Evolutionary conservation across 2,888 invertebrate genomes (phyloP), one percentile per base, ranked within the genome.

Genomic region (Vesta saturnalis): DNA sequence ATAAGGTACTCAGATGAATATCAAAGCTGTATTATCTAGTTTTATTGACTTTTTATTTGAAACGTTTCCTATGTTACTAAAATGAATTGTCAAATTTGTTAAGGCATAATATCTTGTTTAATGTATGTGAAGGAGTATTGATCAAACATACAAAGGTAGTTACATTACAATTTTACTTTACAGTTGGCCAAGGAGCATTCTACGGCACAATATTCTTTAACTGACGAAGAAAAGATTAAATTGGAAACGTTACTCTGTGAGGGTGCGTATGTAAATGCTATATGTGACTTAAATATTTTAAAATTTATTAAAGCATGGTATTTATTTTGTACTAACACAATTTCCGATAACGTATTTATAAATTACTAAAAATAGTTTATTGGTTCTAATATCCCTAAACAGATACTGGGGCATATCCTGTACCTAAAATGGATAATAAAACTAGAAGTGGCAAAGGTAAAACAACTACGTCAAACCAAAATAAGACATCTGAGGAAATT

Each of bases 161-260:
- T 23, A 14, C 14, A 19, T 18, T 52, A 1, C 22, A 15, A 3
- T n/a, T 21, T 5, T 14, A 5, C 14, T 23, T 73, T 72, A 60
- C 57, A 73, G 73, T 56, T 73, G n/a, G 73, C 72, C 8, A 73
- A 73, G 35, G 58, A 71, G 46, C 23, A 52, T 39, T 67, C 60
- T 6, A 72, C 69, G 71, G 52, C 68, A 1, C 62, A 64, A 19
- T 63, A 64, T 60, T 66, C 70, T 30, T 56, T 76, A 56, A 76
- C 76, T n/a, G 76, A 76, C 47, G 76, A 73, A 60, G 76, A 74
- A 67, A 76, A 73, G 60, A 2, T 67, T n/a, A 69, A 72, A 59
- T 63, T 76, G 35, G 70, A 74, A 39, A 6, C 39, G 6, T 64
- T 76, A 55, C 64, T 76, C 8, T 39, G 59, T 14, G 76, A 76